Conservation (phyloP, 2,113 vertebrate species). For the Henicopernis longicauda region DNA sequence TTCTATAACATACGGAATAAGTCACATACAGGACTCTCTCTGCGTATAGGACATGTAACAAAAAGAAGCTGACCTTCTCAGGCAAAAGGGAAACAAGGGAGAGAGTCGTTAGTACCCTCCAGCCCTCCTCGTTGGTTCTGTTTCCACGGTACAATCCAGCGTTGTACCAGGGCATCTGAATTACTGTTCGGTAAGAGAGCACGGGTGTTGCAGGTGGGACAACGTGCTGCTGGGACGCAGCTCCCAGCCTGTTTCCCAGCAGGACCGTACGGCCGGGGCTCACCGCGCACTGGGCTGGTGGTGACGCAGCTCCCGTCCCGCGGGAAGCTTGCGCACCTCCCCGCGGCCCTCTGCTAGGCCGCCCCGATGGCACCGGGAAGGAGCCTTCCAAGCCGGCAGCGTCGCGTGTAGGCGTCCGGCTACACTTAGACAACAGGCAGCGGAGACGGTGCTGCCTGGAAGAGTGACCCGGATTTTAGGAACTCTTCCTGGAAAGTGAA, state of each 20-base stretch:
- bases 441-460: neutral
- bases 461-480: neutral
- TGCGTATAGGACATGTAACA: neutral
- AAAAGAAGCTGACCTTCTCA: neutral
- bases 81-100: neutral
- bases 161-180: neutral
- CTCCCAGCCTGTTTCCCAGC: neutral
- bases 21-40: neutral
- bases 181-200: neutral
- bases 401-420: rapidly evolving
- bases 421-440: neutral
- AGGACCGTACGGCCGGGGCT: neutral
- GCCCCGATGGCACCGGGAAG: neutral
- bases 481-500: neutral
- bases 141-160: neutral
- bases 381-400: neutral
- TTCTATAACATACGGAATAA: neutral
- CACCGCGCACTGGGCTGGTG: rapidly evolving
- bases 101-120: neutral
- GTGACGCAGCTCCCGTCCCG: neutral
- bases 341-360: rapidly evolving
- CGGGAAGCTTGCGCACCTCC: neutral
- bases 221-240: rapidly evolving
- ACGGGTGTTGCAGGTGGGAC: neutral
- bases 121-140: neutral